phyloP scores from a whole-genome alignment of 2,113 vertebrate genomes.

The Electrona antarctica region DNA sequence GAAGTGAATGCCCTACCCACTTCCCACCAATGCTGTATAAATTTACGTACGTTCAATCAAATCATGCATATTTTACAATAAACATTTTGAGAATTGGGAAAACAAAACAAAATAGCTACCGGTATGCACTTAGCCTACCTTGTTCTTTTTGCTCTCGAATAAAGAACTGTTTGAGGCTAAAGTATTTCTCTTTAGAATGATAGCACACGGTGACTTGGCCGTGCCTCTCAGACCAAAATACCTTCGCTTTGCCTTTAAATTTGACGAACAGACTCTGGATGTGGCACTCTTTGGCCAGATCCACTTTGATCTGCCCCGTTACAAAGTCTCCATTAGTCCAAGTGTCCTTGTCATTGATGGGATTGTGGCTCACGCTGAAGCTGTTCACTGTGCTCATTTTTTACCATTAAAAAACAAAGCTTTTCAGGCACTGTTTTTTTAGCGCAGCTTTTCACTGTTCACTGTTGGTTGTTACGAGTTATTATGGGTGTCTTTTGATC shows the following conservation, averaged over 20 bases:
- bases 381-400: conserved; percentile 61
- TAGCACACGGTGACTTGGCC: conserved; percentile 42
- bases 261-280: conserved; percentile 54
- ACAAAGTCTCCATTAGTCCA: conserved; percentile 68
- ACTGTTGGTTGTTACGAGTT: too few relatives aligned
- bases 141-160: conserved; percentile 16
- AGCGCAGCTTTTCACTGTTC: background rate
- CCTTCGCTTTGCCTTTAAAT: conserved; percentile 73
- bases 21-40: background rate
- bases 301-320: conserved; percentile 59
- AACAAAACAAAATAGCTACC: too few relatives aligned
- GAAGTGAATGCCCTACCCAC: too few relatives aligned
- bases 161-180: conserved; percentile 64
- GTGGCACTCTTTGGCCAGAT: conserved; percentile 63
- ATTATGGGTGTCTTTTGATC: background rate
- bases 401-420: too few relatives aligned
- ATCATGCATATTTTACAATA: too few relatives aligned
- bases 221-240: conserved; percentile 61
- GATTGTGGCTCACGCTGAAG: conserved; percentile 54
- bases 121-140: conserved; percentile 52
- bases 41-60: background rate
- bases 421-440: too few relatives aligned
- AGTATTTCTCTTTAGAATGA: conserved; percentile 73
- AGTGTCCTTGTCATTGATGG: conserved; percentile 30
- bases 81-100: background rate